Conservation (phyloP, 2,888 invertebrate genomes). For the Lacanobia oleracea region DNA sequence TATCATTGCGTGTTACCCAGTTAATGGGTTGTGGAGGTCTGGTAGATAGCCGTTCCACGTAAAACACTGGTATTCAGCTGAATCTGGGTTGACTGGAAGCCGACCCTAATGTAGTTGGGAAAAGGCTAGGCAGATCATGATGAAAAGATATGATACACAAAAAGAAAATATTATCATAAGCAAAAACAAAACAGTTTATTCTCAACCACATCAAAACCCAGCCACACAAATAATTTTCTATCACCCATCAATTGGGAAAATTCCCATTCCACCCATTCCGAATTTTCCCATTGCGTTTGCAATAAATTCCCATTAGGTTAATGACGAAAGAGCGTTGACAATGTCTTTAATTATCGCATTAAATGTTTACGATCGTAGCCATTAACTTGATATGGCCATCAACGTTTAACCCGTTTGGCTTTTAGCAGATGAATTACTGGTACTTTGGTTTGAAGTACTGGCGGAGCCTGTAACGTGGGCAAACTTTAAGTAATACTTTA, state of each 20-base stretch:
- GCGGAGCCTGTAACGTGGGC: no score
- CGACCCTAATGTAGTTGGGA: no score
- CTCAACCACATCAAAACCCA: not conserved
- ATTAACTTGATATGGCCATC: slow-evolving; percentile 34
- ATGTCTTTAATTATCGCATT: slow-evolving; percentile 56
- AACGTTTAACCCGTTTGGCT: slow-evolving; percentile 25
- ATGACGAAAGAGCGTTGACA: slow-evolving; percentile 46
- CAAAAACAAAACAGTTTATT: not conserved
- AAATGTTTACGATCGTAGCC: slow-evolving; percentile 54
- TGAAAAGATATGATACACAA: no score
- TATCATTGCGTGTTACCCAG: no score
- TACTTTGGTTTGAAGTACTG: not conserved
- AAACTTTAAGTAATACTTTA: no score
- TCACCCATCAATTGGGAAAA: slow-evolving; percentile 24
- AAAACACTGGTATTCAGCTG: no score
- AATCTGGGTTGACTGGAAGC: no score
- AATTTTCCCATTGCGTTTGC: slow-evolving; percentile 33
- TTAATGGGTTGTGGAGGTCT: no score
- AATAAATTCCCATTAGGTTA: slow-evolving; percentile 58
- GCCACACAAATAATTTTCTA: not conserved
- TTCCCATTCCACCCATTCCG: slow-evolving; percentile 31
- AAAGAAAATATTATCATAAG: no score
- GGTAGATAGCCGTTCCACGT: no score
- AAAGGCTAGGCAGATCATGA: no score
- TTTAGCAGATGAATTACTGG: slow-evolving; percentile 24